phyloP scores from a whole-genome alignment of 2,797 vertebrate species.

The Erethizon dorsatum region DNA sequence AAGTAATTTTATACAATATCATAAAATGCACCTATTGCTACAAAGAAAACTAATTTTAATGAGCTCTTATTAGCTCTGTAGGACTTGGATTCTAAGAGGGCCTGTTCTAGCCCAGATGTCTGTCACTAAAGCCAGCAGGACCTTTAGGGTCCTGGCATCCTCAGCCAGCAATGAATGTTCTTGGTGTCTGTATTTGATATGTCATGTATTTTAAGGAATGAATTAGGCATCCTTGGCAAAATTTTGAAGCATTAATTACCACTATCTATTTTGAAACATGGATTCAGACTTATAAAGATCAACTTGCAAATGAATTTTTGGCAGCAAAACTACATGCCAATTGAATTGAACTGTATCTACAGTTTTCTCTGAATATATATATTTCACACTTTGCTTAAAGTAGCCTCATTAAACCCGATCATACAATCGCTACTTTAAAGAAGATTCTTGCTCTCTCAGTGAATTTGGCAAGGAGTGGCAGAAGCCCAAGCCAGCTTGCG shows the following conservation, averaged over 20 bases:
- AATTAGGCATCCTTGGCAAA: background rate
- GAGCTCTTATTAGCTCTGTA: background rate
- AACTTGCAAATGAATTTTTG: conserved; percentile 65
- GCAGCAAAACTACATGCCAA: conserved; percentile 22
- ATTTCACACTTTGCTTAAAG: conserved; percentile 40
- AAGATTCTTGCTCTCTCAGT: background rate
- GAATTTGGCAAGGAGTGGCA: conserved; percentile 12
- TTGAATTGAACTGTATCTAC: conserved; percentile 12
- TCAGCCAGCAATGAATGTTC: background rate
- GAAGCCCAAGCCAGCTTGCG: background rate
- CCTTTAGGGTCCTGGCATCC: rapidly evolving
- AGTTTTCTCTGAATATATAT: conserved; percentile 23
- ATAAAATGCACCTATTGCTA: background rate
- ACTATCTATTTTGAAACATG: conserved; percentile 59
- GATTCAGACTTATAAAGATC: conserved; percentile 42
- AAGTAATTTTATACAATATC: background rate
- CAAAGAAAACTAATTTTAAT: conserved; percentile 1
- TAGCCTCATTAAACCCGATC: conserved; percentile 41
- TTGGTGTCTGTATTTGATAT: background rate
- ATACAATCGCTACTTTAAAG: background rate
- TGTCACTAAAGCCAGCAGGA: background rate
- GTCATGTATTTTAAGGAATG: conserved; percentile 37
- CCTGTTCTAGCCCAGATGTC: background rate
- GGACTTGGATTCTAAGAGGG: background rate
- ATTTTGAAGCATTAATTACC: background rate